Base-by-base conservation (phyloP, 2,113 vertebrate genomes). In the Alligator mississippiensis region DNA sequence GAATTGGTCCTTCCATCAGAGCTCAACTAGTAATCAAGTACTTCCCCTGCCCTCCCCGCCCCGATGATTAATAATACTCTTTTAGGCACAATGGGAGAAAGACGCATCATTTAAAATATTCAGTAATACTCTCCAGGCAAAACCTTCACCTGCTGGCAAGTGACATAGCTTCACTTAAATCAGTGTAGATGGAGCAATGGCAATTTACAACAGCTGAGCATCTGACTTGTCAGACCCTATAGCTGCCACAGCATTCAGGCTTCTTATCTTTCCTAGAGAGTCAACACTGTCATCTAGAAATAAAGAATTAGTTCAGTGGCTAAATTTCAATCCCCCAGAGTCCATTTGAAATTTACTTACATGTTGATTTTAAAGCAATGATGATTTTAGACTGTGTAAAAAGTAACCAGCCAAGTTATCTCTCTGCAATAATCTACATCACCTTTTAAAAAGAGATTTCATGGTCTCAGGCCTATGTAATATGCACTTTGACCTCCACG, bases 121-220 rank as follows among this genome's bases (percentile, higher is more conserved):
- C 82, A 89, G 28, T 27, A 30, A 90, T 74, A 55, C 19, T 77
- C 66, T 83, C 74, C 22, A 58, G n/a, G 28, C 30, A 4, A 60
- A 59, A n/a, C 14, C 0, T 0, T 30, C 68, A n/a, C 14, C 0
- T 0, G 68, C 68, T 38, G 6, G 1, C 2, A 28, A 63, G 3
- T 25, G 61, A 11, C 30, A 54, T 82, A 22, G 54, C 17, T 64
- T 38, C 25, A 9, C 34, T 79, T 28, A 30, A 90, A 16, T 57
- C 24, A 34, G 0, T 1, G 3, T 30, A 55, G 15, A 55, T 64
- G 78, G 80, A 84, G 28, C 28, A 0, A 0, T 25, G 54, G 66
- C 28, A 14, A 24, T 84, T 70, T 1, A 0, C 10, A 18, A 13
- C 58, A 63, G 66, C 27, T 77, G 59, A 38, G 19, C 62, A 76